These are phyloP conservation scores for Lagodon rhomboides DNA, from an alignment of 2,797 vertebrate genomes.

Conservation along the genomic window DNA sequence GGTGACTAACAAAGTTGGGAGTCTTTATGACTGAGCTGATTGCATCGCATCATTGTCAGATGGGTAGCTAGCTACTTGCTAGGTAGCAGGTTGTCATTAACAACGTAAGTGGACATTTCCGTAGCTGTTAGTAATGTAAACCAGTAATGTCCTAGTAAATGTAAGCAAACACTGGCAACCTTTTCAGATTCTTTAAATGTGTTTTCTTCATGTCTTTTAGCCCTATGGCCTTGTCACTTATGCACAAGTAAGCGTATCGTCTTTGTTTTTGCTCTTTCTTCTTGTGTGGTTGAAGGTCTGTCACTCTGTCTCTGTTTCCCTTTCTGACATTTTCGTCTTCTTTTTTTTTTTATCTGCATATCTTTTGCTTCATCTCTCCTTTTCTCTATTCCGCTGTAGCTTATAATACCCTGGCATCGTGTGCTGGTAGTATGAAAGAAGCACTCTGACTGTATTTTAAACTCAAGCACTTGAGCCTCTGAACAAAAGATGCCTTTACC, in stretches of 20 bases:
- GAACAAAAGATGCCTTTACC: slow-evolving; percentile 50
- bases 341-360: slow-evolving; percentile 10
- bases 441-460: slow-evolving; percentile 42
- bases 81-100: background rate
- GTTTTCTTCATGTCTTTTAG: background rate
- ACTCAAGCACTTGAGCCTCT: slow-evolving; percentile 30
- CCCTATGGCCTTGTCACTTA: background rate
- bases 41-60: background rate
- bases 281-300: background rate
- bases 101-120: slow-evolving; percentile 1
- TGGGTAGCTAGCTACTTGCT: background rate
- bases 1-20: slow-evolving; percentile 5
- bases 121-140: slow-evolving; percentile 2
- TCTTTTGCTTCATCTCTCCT: slow-evolving; percentile 3
- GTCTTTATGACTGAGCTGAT: slow-evolving; percentile 13
- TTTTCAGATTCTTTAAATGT: background rate
- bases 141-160: background rate
- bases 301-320: background rate
- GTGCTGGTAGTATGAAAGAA: slow-evolving; percentile 36
- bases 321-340: background rate
- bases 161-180: background rate
- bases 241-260: background rate
- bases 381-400: slow-evolving; percentile 4
- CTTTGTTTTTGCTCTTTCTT: background rate
- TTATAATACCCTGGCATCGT: slow-evolving; percentile 12